A percentile compares a stretch with the other conserved stretches of the same genome.
Conservation (phyloP, 2,113 vertebrate species). For the Pyrgilauda ruficollis region DNA sequence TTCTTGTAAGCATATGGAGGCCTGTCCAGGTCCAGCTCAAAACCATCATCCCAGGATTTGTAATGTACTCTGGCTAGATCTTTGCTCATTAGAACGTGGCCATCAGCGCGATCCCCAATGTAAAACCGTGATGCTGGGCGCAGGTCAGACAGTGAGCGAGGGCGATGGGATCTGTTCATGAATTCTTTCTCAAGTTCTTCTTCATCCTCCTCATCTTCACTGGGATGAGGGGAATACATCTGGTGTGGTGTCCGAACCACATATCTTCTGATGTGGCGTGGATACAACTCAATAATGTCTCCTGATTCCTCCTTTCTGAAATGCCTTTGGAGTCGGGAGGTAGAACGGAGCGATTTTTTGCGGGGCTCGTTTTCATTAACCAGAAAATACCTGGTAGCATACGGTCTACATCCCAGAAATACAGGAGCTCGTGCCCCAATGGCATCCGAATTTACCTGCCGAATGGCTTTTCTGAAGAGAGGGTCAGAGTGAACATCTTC, state of each 20-base stretch:
- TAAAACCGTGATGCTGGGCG: conserved; percentile 77
- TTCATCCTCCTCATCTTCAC: conserved; percentile 80
- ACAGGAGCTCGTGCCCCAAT: conserved; percentile 45
- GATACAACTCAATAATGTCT: conserved; percentile 80
- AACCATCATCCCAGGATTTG: conserved; percentile 64
- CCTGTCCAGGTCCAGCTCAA: conserved; percentile 54
- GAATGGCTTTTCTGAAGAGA: conserved; percentile 78
- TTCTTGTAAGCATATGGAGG: conserved; percentile 58
- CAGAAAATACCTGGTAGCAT: conserved; percentile 79
- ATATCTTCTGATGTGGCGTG: conserved; percentile 74
- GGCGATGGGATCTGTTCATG: conserved; percentile 63
- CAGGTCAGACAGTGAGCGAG: conserved; percentile 80
- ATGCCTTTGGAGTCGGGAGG: conserved; percentile 79
- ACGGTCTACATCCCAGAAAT: conserved; percentile 68
- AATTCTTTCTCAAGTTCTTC: conserved; percentile 56
- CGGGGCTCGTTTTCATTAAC: conserved; percentile 81
- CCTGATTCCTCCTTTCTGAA: conserved; percentile 73
- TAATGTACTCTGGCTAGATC: conserved; percentile 49
- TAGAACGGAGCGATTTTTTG: conserved; percentile 72
- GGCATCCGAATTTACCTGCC: conserved; percentile 61
- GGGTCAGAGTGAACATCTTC: conserved; percentile 81
- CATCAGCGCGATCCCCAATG: conserved; percentile 71
- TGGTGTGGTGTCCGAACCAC: conserved; percentile 55
- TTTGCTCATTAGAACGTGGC: conserved; percentile 56
- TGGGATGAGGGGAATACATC: conserved; percentile 75